A percentile compares a stretch with the other conserved stretches of the same genome.
Conservation (phyloP, 2,113 vertebrate genomes). For the Xenopus borealis region DNA sequence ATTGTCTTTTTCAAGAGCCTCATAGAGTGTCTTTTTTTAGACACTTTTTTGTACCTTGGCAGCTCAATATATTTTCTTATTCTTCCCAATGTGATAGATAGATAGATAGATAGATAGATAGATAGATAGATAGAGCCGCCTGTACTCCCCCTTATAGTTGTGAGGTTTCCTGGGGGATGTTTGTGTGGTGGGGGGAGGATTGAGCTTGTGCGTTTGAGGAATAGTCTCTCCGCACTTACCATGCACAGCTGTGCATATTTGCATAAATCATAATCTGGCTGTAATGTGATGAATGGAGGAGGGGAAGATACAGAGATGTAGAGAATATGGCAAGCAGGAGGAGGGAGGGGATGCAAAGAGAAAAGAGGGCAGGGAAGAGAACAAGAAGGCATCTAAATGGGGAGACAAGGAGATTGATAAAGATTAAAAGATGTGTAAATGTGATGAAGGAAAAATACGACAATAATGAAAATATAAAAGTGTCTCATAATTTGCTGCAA, state of each 20-base stretch:
- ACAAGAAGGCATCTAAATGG: background rate
- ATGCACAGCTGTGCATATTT: constrained; percentile 20
- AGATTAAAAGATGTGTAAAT: background rate
- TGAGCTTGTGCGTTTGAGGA: background rate
- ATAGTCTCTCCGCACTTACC: background rate
- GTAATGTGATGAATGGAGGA: constrained; percentile 33
- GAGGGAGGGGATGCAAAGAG: background rate
- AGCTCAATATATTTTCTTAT: too few relatives aligned
- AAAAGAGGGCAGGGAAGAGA: background rate
- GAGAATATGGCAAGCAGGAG: background rate
- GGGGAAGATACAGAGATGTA: background rate
- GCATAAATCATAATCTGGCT: constrained; percentile 41
- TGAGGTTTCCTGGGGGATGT: background rate
- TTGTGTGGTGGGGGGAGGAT: background rate
- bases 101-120: background rate
- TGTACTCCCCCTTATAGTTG: background rate
- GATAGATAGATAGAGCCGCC: background rate
- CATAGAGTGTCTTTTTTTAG: too few relatives aligned
- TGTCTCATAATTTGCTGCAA: too few relatives aligned
- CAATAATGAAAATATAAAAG: too few relatives aligned
- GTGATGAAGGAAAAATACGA: background rate
- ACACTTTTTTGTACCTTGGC: too few relatives aligned
- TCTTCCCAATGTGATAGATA: too few relatives aligned
- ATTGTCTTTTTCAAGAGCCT: too few relatives aligned
- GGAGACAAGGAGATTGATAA: background rate